Base-by-base conservation (phyloP, 2,113 vertebrate genomes). In the Coracopsis vasa region DNA sequence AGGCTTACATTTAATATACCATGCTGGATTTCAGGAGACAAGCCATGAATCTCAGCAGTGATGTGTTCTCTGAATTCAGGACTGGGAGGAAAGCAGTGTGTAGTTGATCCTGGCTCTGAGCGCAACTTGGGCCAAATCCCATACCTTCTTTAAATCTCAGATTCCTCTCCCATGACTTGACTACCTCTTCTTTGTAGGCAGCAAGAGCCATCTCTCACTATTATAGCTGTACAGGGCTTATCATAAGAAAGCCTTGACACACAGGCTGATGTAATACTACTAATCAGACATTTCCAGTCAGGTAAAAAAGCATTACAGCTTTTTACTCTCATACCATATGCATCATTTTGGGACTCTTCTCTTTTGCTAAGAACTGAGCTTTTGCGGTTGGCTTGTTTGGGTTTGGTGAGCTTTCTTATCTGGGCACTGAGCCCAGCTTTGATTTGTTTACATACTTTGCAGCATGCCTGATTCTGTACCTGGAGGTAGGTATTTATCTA, bases 361-460 rank as follows among this genome's bases (percentile, higher is more conserved):
- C 50, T 93, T 71, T 61, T 79, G 60, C 67, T 83, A 64, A 88
- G 44, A 66, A 33, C 18, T 41, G 67, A 83, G 75, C 16, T 80
- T 91, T 90, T 73, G 51, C 48, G 14, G 24, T 45, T 74, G 72
- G 16, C 28, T 88, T 90, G n/a, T 60, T 92, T 92, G 60, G 45
- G 74, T 97, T 92, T 71, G 50, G 61, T 94, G 41, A 91, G 44
- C 25, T 73, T 78, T 74, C 83, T 89, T 81, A 33, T 23, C 79
- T 92, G 88, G 92, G 91, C 83, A 25, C 41, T 56, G 62, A 87
- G 92, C 88, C 95, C 75, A 79, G 80, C 41, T 81, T 81, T 94
- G 91, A 89, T 94, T 92, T 92, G 61, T 92, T 96, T 94, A 86
- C 48, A 58, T 72, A 58, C 14, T 86, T 94, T 27, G 24, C 67